A percentile compares a stretch with the other conserved stretches of the same genome.
Conservation (phyloP, 2,113 vertebrate species). For the Macrotis lagotis region DNA sequence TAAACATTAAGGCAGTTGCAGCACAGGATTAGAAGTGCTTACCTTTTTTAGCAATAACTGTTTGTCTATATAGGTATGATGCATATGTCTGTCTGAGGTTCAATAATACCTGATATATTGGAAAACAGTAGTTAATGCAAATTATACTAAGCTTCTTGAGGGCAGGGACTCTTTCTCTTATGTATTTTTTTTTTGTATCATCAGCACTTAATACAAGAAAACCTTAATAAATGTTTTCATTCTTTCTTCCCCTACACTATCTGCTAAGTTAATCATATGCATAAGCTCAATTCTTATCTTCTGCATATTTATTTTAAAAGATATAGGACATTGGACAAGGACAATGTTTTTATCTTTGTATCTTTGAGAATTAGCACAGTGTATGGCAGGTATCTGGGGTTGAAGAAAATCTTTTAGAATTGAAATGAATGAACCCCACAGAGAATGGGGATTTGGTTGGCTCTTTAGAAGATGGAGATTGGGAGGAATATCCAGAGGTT, state of each 20-base stretch:
- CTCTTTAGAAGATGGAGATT: not conserved
- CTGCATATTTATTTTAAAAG: not conserved
- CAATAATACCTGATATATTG: too few species aligned
- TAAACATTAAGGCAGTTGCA: too few species aligned
- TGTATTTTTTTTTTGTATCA: not conserved
- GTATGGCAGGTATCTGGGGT: not conserved
- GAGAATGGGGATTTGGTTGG: not conserved
- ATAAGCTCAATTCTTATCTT: constrained; percentile 11
- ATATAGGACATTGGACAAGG: not conserved
- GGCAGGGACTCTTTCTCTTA: not conserved
- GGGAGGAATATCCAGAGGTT: not conserved
- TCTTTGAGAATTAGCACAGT: not conserved
- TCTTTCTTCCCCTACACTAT: not conserved
- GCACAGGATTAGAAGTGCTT: too few species aligned
- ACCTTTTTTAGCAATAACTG: too few species aligned
- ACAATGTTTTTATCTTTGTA: not conserved
- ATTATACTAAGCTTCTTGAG: not conserved
- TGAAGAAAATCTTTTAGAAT: not conserved
- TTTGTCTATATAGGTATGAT: too few species aligned
- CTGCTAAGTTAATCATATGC: not conserved
- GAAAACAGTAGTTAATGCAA: too few species aligned
- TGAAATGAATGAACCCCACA: not conserved
- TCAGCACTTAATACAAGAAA: not conserved
- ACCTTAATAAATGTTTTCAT: not conserved
- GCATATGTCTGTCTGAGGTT: too few species aligned